These are phyloP conservation scores for Gobiocypris rarus DNA, from an alignment of 2,113 vertebrate species.

Conservation along the genomic window DNA sequence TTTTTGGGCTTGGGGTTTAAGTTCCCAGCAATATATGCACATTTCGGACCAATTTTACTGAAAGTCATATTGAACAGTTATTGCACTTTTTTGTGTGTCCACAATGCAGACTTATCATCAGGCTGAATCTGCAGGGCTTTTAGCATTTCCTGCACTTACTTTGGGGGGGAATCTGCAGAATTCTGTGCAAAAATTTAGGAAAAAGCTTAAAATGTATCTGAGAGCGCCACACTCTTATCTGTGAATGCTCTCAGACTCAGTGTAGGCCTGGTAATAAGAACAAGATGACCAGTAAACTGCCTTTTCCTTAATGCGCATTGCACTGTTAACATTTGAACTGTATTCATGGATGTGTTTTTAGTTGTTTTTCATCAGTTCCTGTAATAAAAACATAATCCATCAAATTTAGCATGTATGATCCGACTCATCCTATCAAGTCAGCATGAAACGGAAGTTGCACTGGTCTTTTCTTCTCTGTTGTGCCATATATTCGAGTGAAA, in stretches of 20 bases:
- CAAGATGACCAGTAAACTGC: background rate
- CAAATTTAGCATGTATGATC: background rate
- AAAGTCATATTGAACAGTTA: background rate
- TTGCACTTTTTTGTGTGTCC: background rate
- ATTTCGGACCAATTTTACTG: background rate
- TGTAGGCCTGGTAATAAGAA: background rate
- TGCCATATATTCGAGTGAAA: too few species aligned
- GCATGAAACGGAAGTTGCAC: too few species aligned
- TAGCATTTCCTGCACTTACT: background rate
- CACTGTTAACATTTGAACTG: background rate
- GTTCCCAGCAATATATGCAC: background rate
- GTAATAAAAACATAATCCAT: background rate
- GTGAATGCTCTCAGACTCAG: background rate
- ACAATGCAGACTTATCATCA: background rate
- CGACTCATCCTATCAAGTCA: too few species aligned
- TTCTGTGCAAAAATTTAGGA: background rate
- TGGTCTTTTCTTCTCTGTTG: too few species aligned
- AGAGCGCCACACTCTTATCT: too few species aligned
- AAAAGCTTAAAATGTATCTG: too few species aligned
- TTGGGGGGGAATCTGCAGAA: background rate
- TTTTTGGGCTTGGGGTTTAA: background rate
- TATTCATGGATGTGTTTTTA: background rate
- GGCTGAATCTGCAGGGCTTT: background rate
- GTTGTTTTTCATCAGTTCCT: background rate
- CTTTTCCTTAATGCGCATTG: background rate